Base-by-base conservation (phyloP, 2,888 invertebrate species). In the Drosophila niveifrons region DNA sequence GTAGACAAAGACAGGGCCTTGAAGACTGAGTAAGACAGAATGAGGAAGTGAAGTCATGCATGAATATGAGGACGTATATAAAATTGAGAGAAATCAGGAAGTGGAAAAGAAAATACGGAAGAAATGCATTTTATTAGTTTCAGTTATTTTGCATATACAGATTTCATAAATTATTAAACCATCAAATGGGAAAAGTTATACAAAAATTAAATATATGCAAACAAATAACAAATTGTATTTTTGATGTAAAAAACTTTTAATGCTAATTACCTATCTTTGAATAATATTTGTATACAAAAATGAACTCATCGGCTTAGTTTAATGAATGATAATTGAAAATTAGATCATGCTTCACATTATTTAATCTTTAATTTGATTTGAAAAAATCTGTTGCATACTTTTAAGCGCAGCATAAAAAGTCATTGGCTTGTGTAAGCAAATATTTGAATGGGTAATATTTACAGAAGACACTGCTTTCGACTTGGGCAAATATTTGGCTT, bases 381-480 rank as follows among this genome's bases (percentile, higher is more conserved):
- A n/a, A 46, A 53, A 51, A 61, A 62, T 47, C 0, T 13, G n/a
- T 43, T 68, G 75, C 48, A 67, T 75, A 75, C 75, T 75, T 78
- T 74, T 68, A 18, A 59, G 79, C 63, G 62, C 43, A 7, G 2
- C 7, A 1, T 2, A 41, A 62, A 75, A 53, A 63, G 9, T 11
- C 41, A 34, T 23, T 11, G 28, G 11, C 41, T 55, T 39, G 28
- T 29, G 61, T 39, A 53, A 46, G 48, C 64, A 86, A 82, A 72
- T 80, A 86, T 82, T 88, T 72, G 36, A 51, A 51, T 53, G 65
- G 50, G 52, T 28, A 64, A 74, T 67, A 78, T 74, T 78, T 55
- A 28, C 28, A 56, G 23, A 53, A 66, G 58, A 46, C 13, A 62
- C 57, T 56, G 50, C 75, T 39, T 67, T 68, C 48, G 56, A 68